Conservation (phyloP, 2,113 vertebrate species). For the Lontra canadensis region DNA sequence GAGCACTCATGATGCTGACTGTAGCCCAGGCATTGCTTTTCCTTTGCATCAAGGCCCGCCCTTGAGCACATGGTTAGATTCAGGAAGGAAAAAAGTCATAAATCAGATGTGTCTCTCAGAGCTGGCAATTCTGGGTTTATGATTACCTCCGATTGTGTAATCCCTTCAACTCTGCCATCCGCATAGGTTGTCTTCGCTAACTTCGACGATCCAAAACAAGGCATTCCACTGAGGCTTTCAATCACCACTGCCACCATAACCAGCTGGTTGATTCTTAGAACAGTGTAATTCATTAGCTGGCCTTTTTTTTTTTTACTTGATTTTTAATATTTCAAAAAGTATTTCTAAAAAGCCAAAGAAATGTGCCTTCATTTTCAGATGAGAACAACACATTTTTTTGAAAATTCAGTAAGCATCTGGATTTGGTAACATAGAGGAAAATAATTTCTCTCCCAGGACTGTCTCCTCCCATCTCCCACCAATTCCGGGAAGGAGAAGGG, state of each 20-base stretch:
- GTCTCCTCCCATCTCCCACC: background rate
- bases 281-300: background rate
- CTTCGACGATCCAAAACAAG: background rate
- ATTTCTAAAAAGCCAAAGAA: slow-evolving; percentile 39
- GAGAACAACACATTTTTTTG: background rate
- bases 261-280: background rate
- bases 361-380: background rate
- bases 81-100: background rate
- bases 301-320: background rate
- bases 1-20: background rate
- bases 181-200: background rate
- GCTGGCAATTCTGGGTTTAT: background rate
- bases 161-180: background rate
- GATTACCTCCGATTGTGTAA: background rate
- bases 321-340: background rate
- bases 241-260: background rate
- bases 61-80: background rate
- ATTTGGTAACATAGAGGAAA: background rate
- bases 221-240: background rate
- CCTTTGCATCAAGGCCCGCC: background rate
- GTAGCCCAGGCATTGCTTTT: background rate
- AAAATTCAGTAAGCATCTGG: background rate
- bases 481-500: background rate
- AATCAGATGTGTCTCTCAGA: background rate
- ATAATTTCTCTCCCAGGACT: background rate